These are phyloP conservation scores for Corella eumyota DNA, from an alignment of 23 tunicate species.

Conservation along the genomic window DNA sequence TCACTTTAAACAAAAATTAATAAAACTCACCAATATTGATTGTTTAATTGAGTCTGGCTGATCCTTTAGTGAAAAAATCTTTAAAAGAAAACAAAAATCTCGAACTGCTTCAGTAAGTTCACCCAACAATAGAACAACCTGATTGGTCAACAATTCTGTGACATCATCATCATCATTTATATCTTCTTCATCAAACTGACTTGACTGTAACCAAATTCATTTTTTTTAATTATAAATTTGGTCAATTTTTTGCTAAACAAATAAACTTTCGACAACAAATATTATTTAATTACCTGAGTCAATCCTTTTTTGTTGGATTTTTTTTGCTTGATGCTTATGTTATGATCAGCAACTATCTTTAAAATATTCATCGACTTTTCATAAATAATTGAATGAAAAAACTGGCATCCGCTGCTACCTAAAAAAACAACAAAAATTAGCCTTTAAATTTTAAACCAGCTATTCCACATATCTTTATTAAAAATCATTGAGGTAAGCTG, in stretches of 20 bases:
- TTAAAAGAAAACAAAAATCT: constrained; percentile 31
- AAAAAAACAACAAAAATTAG: neutral
- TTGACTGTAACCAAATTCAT: neutral
- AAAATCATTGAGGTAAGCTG: no score
- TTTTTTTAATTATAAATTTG: no score
- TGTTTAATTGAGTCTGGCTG: constrained; percentile 21
- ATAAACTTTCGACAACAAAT: no score
- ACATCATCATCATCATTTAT: constrained; percentile 4
- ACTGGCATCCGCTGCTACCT: constrained; percentile 32
- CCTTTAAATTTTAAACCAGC: no score
- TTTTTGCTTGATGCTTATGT: no score
- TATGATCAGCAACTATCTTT: constrained; percentile 25
- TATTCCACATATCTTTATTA: no score
- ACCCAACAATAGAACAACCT: constrained; percentile 8
- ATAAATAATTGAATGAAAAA: constrained; percentile 26
- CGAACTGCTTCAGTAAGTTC: constrained; percentile 5
- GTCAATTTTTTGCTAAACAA: no score
- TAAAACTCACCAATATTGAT: constrained; percentile 12
- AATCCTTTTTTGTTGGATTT: no score
- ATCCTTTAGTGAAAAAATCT: constrained; percentile 19
- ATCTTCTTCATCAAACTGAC: neutral
- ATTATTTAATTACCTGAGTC: no score
- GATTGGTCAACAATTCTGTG: constrained; percentile 12
- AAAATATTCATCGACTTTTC: constrained; percentile 22
- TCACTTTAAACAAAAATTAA: neutral